Percentiles rank a stretch among this genome's conserved stretches.
These are phyloP conservation scores for Phortica magna DNA, from an alignment of 2,888 invertebrate genomes.

Conservation along the genomic window DNA sequence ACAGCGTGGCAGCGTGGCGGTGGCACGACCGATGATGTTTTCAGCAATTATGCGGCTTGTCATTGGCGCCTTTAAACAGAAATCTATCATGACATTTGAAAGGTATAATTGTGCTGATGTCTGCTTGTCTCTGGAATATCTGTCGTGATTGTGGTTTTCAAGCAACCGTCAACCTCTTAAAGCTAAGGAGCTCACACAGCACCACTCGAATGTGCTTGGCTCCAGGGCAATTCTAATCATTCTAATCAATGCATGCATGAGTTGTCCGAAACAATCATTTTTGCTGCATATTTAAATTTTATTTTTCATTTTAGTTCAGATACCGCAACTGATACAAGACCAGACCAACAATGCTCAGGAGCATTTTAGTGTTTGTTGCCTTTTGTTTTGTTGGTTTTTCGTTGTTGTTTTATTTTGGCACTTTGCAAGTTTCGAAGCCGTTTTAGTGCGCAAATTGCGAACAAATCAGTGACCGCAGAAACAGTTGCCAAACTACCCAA, in stretches of 20 bases:
- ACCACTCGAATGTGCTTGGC: too few relatives aligned
- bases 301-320: too few relatives aligned
- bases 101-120: background rate
- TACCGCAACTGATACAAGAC: too few relatives aligned
- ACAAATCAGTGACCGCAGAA: constrained; percentile 28
- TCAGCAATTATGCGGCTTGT: background rate
- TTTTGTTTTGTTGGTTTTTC: background rate
- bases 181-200: too few relatives aligned
- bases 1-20: background rate
- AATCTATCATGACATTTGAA: constrained; percentile 13
- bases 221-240: too few relatives aligned
- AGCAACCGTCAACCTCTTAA: too few relatives aligned
- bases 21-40: background rate
- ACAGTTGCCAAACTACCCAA: constrained; percentile 22
- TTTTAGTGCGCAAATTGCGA: background rate
- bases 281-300: too few relatives aligned
- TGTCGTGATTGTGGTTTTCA: background rate
- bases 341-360: too few relatives aligned
- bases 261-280: too few relatives aligned
- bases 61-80: constrained; percentile 1
- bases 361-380: background rate
- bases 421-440: background rate
- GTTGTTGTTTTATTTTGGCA: background rate
- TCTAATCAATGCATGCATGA: too few relatives aligned
- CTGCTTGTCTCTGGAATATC: background rate